These are phyloP conservation scores for Argopecten irradians DNA, from an alignment of 1,140 invertebrate genomes.

Conservation along the genomic window DNA sequence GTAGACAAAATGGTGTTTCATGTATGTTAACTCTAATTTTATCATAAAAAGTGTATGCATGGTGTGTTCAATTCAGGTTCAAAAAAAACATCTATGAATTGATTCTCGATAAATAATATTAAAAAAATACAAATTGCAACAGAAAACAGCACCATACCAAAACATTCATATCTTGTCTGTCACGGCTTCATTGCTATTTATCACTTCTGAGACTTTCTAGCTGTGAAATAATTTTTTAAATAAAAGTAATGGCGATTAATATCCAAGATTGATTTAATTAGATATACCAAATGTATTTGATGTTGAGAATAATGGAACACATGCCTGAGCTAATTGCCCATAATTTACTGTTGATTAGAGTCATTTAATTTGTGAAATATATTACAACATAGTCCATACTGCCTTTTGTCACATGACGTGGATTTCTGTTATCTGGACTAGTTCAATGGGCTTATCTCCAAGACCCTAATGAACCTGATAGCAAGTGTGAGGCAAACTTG, in stretches of 20 bases:
- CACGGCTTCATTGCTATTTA: too few relatives aligned
- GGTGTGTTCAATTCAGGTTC: too few relatives aligned
- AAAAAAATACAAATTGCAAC: too few relatives aligned
- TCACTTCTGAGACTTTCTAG: too few relatives aligned
- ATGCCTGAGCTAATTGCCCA: background rate
- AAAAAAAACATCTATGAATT: too few relatives aligned
- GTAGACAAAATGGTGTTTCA: too few relatives aligned
- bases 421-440: background rate
- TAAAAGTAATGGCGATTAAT: background rate
- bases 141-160: too few relatives aligned
- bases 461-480: background rate
- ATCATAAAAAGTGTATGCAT: too few relatives aligned
- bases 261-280: background rate
- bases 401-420: background rate
- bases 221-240: background rate
- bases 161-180: too few relatives aligned
- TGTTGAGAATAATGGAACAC: background rate
- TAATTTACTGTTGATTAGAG: background rate
- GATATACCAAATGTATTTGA: slow-evolving; percentile 1
- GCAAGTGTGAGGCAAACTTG: background rate
- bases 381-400: background rate
- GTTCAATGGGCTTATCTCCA: background rate
- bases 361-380: background rate
- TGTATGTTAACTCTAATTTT: too few relatives aligned
- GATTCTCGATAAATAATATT: too few relatives aligned